Conservation (phyloP, 2,888 invertebrate genomes). For the Dromius quadrimaculatus region DNA sequence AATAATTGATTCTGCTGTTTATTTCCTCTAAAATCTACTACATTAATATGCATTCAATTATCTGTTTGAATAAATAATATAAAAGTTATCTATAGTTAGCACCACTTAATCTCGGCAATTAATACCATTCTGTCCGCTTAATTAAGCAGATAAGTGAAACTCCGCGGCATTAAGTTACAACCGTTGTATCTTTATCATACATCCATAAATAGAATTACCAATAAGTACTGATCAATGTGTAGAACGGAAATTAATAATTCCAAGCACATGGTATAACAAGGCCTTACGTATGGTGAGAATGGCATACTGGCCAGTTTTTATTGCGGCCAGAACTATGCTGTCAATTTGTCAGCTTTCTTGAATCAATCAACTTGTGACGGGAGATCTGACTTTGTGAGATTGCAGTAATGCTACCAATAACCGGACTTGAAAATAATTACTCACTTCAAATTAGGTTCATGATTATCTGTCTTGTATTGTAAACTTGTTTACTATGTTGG, state of each 20-base stretch:
- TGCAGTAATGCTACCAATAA: conserved; percentile 11
- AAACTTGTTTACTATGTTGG: too few species aligned
- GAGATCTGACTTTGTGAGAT: not conserved
- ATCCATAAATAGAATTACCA: conserved; percentile 18
- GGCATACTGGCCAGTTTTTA: conserved; percentile 39
- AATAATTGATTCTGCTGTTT: too few species aligned
- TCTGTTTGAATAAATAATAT: too few species aligned
- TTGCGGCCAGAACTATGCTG: conserved; percentile 42
- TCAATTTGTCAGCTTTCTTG: conserved; percentile 48
- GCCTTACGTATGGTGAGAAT: conserved; percentile 41
- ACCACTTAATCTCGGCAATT: not conserved
- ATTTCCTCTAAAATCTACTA: too few species aligned
- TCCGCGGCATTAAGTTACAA: conserved; percentile 10
- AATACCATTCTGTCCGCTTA: conserved; percentile 2
- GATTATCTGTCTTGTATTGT: conserved; percentile 7
- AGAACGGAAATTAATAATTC: conserved; percentile 20
- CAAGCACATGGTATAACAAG: conserved; percentile 34
- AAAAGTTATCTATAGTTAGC: not conserved
- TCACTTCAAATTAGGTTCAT: not conserved
- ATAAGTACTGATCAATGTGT: not conserved
- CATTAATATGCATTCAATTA: too few species aligned
- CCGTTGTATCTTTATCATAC: conserved; percentile 17
- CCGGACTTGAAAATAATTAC: not conserved
- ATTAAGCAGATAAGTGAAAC: conserved; percentile 9
- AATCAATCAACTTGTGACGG: conserved; percentile 26